Evolutionary conservation across 2,888 invertebrate genomes (phyloP), one percentile per base, ranked within the genome.

Genomic region (Rambutsinella grinnellia): DNA sequence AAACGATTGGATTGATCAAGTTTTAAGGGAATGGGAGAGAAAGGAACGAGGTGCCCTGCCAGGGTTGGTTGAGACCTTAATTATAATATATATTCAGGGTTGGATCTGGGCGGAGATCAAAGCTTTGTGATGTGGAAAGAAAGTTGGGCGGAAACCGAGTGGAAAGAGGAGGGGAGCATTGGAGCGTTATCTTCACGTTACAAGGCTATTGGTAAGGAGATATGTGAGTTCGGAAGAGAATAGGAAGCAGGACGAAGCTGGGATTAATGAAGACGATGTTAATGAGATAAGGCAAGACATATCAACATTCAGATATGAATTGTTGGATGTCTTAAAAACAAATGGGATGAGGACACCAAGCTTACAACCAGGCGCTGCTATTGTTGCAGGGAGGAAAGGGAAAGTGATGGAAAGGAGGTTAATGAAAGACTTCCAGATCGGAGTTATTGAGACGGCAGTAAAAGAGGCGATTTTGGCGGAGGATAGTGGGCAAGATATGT

Each of bases 281-380:
- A 97, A 97, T 91, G 99, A 99, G 89, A 95, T 98, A 85, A 91
- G 98, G 84, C 97, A 98, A 85, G 98, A 98, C 86, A 96, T 98
- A 79, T 96, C 96, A n/a, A 93, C 96, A 3, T 90, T 98, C 81
- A 90, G 96, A 79, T 98, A 93, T 86, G 97, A 98, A 85, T 89
- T 98, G 23, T 92, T 98, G 67, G 96, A 97, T 85, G 96, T 98
- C 84, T 90, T 98, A 13, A 90, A 91, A 68, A 92, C 92, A 83
- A 97, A 97, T 85, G 96, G 95, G 61, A 95, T 94, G 93, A 90
- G 91, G 81, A 94, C 94, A 0, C 94, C 95, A 0, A 89, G 90
- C 81, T 87, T 94, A 65, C 91, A 79, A 47, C 92, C 75, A 86
- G 90, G 82, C 88, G 92, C 85, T 91, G 93, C 83, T 88, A 89